phyloP scores from a whole-genome alignment of 2,797 vertebrate genomes.

The Steatocranus sp. region DNA sequence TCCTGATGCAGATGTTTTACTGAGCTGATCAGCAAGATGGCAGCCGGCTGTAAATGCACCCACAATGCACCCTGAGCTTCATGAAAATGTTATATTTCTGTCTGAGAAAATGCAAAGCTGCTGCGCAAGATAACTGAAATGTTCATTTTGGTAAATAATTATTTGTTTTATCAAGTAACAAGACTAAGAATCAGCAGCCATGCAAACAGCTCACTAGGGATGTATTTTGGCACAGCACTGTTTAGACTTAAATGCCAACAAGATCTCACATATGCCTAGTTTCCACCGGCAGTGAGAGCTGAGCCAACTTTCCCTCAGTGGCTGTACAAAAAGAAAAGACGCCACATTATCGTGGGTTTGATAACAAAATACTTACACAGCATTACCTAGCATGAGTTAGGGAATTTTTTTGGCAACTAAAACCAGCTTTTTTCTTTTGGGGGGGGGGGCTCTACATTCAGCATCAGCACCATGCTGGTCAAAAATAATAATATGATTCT shows the following conservation, averaged over 20 bases:
- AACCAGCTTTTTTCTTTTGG: no score
- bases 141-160: background rate
- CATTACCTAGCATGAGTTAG: background rate
- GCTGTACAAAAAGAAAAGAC: background rate
- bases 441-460: background rate
- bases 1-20: slow-evolving; percentile 6
- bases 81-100: background rate
- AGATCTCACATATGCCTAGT: background rate
- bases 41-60: background rate
- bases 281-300: background rate
- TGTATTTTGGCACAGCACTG: background rate
- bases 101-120: background rate
- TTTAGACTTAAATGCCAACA: background rate
- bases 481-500: background rate
- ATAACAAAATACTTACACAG: background rate
- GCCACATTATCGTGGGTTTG: accelerated
- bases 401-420: background rate
- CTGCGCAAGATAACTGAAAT: background rate
- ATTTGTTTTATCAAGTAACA: background rate
- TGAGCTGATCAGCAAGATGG: background rate
- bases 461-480: background rate
- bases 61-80: background rate
- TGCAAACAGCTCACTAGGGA: background rate
- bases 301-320: background rate
- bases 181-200: background rate